Evolutionary conservation across 2,888 invertebrate species (phyloP).

Genomic region (Nemurella pictetii): DNA sequence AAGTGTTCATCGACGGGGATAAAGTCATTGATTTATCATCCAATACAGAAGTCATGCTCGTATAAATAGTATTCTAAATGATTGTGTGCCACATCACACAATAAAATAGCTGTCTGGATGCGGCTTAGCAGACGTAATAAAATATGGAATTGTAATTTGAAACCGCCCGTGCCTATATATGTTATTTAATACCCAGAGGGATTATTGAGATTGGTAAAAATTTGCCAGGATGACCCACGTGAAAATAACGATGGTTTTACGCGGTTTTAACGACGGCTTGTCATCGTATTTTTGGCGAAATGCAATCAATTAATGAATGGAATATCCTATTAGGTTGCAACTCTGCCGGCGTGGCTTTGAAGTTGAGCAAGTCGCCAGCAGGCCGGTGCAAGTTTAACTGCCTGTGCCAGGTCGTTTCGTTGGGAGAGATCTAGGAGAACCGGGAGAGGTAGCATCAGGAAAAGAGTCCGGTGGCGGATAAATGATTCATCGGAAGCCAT

Average conservation of each 20-base stretch:
- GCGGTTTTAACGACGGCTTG: not conserved
- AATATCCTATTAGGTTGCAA: not conserved
- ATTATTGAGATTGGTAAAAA: not conserved
- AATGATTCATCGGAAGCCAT: slow-evolving; percentile 39
- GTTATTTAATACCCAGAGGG: too few relatives aligned
- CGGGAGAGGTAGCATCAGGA: too few relatives aligned
- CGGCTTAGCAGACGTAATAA: not conserved
- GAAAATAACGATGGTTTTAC: not conserved
- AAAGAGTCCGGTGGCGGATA: slow-evolving; percentile 32
- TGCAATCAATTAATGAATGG: not conserved
- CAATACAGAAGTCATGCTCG: slow-evolving; percentile 27
- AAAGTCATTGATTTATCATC: slow-evolving; percentile 7
- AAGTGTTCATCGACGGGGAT: not conserved
- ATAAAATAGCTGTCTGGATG: not conserved
- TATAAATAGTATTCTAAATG: not conserved
- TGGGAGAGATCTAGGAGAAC: too few relatives aligned
- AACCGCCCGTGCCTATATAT: not conserved
- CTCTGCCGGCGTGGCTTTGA: too few relatives aligned
- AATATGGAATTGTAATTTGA: not conserved
- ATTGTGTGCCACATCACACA: not conserved
- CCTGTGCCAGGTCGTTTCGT: too few relatives aligned
- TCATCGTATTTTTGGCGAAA: not conserved
- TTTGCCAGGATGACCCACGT: not conserved
- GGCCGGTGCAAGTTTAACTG: too few relatives aligned
- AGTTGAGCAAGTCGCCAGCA: too few relatives aligned